Evolutionary conservation across 2,888 invertebrate genomes (phyloP).

Genomic region (Leuctra nigra): DNA sequence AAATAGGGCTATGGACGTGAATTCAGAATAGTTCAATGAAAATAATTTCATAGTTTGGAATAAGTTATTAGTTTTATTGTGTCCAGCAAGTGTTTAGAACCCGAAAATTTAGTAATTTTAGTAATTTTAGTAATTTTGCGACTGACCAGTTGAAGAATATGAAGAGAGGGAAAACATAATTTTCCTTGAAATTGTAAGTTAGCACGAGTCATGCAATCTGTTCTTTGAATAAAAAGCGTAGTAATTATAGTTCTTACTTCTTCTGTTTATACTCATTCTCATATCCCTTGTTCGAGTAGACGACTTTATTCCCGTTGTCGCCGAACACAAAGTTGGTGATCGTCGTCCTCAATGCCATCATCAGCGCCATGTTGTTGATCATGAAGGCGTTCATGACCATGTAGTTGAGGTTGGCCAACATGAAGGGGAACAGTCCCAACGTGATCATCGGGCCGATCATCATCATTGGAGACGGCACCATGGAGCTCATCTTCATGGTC

Average conservation of each 20-base stretch:
- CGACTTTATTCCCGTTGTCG: conserved; percentile 30
- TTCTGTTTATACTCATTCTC: conserved; percentile 14
- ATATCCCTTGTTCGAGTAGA: conserved; percentile 35
- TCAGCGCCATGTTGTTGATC: conserved; percentile 35
- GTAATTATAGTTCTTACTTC: not conserved
- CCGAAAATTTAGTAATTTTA: too few relatives aligned
- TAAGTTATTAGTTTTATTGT: too few relatives aligned
- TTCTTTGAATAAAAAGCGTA: too few relatives aligned
- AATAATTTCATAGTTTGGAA: too few relatives aligned
- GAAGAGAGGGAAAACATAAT: too few relatives aligned
- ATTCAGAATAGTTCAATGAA: too few relatives aligned
- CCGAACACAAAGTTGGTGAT: conserved; percentile 35
- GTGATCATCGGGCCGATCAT: conserved; percentile 30
- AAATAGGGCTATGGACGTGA: too few relatives aligned
- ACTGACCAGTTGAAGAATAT: too few relatives aligned
- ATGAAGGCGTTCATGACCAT: conserved; percentile 34
- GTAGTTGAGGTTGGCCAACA: conserved; percentile 33
- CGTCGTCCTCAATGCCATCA: conserved; percentile 33
- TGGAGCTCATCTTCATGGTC: conserved; percentile 12
- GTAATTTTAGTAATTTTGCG: too few relatives aligned
- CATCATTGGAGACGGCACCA: conserved; percentile 30
- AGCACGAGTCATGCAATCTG: too few relatives aligned
- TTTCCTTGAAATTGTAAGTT: too few relatives aligned
- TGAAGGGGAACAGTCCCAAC: conserved; percentile 30
- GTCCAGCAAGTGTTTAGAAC: too few relatives aligned